These are phyloP conservation scores for Hydrotaea diabolus DNA, from an alignment of 2,888 invertebrate species.

Conservation along the genomic window DNA sequence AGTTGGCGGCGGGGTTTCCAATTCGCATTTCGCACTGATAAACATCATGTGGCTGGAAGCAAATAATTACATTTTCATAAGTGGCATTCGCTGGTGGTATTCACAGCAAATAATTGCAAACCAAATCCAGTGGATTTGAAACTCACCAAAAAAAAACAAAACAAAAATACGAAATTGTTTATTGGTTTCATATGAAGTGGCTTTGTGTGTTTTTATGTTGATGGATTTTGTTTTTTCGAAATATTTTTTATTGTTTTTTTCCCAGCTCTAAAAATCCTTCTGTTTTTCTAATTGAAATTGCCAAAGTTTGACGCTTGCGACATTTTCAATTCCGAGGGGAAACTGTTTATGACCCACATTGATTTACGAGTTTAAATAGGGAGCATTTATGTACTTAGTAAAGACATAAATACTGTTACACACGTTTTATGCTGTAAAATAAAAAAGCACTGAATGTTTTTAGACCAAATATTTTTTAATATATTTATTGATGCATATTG, in stretches of 20 bases:
- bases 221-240: not conserved
- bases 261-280: too few relatives aligned
- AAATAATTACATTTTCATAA: conserved; percentile 54
- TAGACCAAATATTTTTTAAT: too few relatives aligned
- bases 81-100: not conserved
- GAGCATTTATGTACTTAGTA: too few relatives aligned
- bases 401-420: too few relatives aligned
- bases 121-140: conserved; percentile 21
- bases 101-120: not conserved
- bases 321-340: not conserved
- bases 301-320: not conserved
- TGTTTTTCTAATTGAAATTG: not conserved
- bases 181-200: conserved; percentile 15
- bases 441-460: too few relatives aligned
- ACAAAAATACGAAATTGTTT: not conserved
- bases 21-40: conserved; percentile 41
- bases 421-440: too few relatives aligned
- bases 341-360: too few relatives aligned
- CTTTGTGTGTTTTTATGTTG: conserved; percentile 1
- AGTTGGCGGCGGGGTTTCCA: too few relatives aligned
- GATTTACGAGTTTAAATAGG: too few relatives aligned
- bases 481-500: too few relatives aligned
- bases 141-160: too few relatives aligned
- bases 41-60: conserved; percentile 37
- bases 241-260: too few relatives aligned